Evolutionary conservation across 35 echinoderm and acorn worm genomes (phyloP).

Genomic region (Apostichopus parvimensis): DNA sequence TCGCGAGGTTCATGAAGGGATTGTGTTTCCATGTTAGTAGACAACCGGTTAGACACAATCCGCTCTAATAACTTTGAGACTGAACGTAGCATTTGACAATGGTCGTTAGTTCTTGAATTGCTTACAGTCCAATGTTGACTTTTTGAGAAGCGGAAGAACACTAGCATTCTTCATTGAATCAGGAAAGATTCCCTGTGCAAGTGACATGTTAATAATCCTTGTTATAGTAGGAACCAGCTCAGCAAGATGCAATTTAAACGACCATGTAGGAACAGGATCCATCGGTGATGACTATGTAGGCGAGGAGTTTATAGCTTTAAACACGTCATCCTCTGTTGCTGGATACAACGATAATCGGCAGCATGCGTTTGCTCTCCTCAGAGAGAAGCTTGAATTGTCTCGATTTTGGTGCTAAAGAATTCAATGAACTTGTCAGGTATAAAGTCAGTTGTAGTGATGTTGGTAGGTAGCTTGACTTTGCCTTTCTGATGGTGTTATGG

Average conservation of each 20-base stretch:
- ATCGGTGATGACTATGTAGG: neutral
- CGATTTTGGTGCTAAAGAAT: neutral
- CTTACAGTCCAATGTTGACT: conserved; percentile 7
- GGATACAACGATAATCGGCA: neutral
- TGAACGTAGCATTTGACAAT: conserved; percentile 2
- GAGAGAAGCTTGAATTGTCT: neutral
- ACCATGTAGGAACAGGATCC: neutral
- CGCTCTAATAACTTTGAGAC: conserved; percentile 17
- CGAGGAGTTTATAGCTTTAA: neutral
- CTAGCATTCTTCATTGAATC: neutral
- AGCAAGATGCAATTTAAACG: neutral
- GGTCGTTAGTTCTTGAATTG: conserved; percentile 8
- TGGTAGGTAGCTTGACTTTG: neutral
- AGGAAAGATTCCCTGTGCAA: neutral
- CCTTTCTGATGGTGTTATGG: neutral
- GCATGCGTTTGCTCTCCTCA: neutral
- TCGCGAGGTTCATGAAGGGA: neutral
- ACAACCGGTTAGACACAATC: conserved; percentile 9
- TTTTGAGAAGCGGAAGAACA: conserved; percentile 23
- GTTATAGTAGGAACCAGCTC: neutral
- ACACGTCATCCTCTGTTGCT: conserved; percentile 34
- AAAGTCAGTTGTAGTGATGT: neutral
- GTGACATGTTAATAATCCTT: neutral
- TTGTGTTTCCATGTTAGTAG: neutral
- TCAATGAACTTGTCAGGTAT: neutral